These are phyloP conservation scores for Cephus pulcher DNA, from an alignment of 2,888 invertebrate genomes.

Conservation along the genomic window DNA sequence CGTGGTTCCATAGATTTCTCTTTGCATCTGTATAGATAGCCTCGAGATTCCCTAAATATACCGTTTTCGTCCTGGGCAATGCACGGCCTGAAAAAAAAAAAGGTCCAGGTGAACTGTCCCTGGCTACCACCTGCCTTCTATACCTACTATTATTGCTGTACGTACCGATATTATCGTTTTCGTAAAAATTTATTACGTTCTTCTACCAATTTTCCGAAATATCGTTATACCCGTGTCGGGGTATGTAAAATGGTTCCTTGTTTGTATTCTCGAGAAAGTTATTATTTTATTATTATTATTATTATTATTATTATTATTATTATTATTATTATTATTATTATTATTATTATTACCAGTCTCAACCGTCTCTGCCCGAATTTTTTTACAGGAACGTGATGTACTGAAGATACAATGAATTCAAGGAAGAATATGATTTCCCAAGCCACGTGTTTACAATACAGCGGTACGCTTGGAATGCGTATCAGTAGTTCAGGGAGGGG, in stretches of 20 bases:
- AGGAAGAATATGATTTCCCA: background rate
- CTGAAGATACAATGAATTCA: background rate
- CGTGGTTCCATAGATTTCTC: background rate
- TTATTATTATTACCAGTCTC: background rate
- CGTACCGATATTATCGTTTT: background rate
- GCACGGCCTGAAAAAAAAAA: slow-evolving; percentile 39
- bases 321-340: too few relatives aligned
- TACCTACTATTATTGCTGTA: background rate
- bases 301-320: background rate
- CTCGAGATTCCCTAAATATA: background rate
- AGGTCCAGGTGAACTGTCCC: slow-evolving; percentile 32
- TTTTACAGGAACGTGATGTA: background rate
- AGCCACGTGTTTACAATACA: background rate
- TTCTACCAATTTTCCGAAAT: background rate
- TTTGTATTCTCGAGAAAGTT: background rate
- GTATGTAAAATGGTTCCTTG: background rate
- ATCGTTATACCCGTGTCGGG: background rate
- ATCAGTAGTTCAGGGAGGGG: background rate
- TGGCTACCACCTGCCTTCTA: slow-evolving; percentile 23
- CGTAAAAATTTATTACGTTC: background rate
- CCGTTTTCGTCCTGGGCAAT: slow-evolving; percentile 30
- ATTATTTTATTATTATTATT: background rate
- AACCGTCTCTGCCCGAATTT: background rate
- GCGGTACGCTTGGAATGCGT: background rate
- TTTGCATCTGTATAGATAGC: background rate